phyloP scores from a whole-genome alignment of 2,888 invertebrate species.

The Pyrgus malvae region DNA sequence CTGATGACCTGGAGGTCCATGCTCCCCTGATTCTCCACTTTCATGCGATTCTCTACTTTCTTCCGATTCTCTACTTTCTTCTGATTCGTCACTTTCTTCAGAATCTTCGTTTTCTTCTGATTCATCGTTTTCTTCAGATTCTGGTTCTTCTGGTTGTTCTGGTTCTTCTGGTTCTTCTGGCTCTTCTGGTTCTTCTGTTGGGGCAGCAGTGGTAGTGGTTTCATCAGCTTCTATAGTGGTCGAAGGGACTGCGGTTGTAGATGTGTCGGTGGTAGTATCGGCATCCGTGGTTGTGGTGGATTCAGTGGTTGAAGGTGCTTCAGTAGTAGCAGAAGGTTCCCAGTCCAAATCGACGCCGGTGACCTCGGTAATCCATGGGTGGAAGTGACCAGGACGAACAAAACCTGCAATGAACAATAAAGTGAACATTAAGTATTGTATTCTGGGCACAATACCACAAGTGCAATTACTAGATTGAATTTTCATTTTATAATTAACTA shows the following conservation, averaged over 20 bases:
- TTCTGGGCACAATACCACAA: no score
- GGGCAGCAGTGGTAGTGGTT: not conserved
- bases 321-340: conserved; percentile 32
- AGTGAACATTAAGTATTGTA: no score
- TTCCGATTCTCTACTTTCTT: not conserved
- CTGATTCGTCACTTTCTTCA: not conserved
- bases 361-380: conserved; percentile 59
- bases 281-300: not conserved
- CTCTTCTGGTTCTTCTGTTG: not conserved
- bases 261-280: not conserved
- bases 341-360: conserved; percentile 68
- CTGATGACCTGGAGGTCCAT: no score
- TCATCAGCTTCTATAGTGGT: not conserved
- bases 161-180: no score
- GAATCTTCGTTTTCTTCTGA: not conserved
- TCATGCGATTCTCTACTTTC: not conserved
- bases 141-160: not conserved
- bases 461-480: no score
- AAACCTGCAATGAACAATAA: conserved; percentile 41
- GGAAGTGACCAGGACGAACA: conserved; percentile 69
- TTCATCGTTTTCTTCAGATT: not conserved
- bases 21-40: not conserved
- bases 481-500: no score
- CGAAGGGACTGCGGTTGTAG: not conserved
- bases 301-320: not conserved